Conservation (phyloP, 2,797 vertebrate species). For the Cossypha niveicapilla region DNA sequence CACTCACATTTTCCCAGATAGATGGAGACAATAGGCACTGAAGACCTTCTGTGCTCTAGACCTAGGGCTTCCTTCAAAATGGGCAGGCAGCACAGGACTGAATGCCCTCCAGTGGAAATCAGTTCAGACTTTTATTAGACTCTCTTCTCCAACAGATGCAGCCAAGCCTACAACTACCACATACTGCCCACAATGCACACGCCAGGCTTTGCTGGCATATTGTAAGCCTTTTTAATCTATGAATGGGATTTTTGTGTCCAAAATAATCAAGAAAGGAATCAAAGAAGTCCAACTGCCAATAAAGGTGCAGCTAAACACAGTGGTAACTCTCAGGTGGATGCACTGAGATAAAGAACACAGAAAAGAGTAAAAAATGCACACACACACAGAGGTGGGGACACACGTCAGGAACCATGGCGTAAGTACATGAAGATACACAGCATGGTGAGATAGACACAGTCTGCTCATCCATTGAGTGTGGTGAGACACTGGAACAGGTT, state of each 20-base stretch:
- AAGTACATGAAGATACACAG: rapidly evolving
- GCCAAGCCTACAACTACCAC: not conserved
- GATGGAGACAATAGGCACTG: not conserved
- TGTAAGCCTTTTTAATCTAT: not conserved
- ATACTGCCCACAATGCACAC: not conserved
- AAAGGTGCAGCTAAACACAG: not conserved
- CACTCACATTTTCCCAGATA: not conserved
- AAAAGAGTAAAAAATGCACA: not conserved
- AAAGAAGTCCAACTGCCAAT: not conserved
- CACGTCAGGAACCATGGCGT: not conserved
- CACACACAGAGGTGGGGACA: not conserved
- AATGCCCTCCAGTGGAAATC: not conserved
- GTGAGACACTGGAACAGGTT: not conserved
- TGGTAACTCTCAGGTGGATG: not conserved
- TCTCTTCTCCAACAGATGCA: not conserved
- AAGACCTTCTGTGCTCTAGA: not conserved
- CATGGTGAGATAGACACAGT: not conserved
- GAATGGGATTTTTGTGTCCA: not conserved
- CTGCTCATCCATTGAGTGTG: not conserved
- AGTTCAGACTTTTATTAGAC: not conserved
- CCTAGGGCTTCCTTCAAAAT: not conserved
- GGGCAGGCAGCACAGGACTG: not conserved
- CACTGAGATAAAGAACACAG: not conserved
- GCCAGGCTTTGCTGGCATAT: not conserved
- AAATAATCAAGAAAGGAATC: not conserved